phyloP scores from a whole-genome alignment of 1,140 invertebrate genomes.

The Drosophila insularis region DNA sequence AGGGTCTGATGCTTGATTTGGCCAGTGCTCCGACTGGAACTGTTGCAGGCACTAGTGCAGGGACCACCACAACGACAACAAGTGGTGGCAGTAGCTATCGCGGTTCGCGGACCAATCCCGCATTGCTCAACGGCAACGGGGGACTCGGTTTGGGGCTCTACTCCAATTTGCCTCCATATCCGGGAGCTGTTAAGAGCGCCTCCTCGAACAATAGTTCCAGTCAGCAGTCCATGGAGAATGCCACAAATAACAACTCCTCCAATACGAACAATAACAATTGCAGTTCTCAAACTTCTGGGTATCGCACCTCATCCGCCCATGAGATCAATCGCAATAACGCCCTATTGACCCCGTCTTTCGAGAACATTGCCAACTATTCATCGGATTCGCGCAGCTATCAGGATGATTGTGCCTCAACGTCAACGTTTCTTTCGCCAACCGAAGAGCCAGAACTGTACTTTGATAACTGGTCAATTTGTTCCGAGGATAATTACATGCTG shows the following conservation, averaged over 20 bases:
- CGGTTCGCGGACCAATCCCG: slow-evolving; percentile 51
- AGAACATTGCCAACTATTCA: slow-evolving; percentile 82
- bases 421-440: slow-evolving; percentile 84
- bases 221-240: slow-evolving; percentile 66
- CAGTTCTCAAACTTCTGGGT: slow-evolving; percentile 74
- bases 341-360: slow-evolving; percentile 75
- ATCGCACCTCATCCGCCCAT: slow-evolving; percentile 82
- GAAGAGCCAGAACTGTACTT: slow-evolving; percentile 86
- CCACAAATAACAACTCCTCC: slow-evolving; percentile 68
- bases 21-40: slow-evolving; percentile 47
- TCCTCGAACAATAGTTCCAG: slow-evolving; percentile 74
- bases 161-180: slow-evolving; percentile 76
- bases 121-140: slow-evolving; percentile 65
- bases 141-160: slow-evolving; percentile 47
- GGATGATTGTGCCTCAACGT: slow-evolving; percentile 80
- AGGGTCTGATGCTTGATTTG: slow-evolving; percentile 87
- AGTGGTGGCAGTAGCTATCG: slow-evolving; percentile 48
- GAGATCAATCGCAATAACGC: slow-evolving; percentile 82
- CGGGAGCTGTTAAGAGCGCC: slow-evolving; percentile 62
- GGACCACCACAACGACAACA: slow-evolving; percentile 35
- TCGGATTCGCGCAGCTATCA: slow-evolving; percentile 78
- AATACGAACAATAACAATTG: slow-evolving; percentile 68
- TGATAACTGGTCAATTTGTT: slow-evolving; percentile 88
- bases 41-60: slow-evolving; percentile 36
- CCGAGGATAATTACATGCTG: slow-evolving; percentile 83